Percentiles rank a stretch among this genome's conserved stretches.
These are phyloP conservation scores for Columba livia DNA, from an alignment of 2,113 vertebrate species.

Conservation along the genomic window DNA sequence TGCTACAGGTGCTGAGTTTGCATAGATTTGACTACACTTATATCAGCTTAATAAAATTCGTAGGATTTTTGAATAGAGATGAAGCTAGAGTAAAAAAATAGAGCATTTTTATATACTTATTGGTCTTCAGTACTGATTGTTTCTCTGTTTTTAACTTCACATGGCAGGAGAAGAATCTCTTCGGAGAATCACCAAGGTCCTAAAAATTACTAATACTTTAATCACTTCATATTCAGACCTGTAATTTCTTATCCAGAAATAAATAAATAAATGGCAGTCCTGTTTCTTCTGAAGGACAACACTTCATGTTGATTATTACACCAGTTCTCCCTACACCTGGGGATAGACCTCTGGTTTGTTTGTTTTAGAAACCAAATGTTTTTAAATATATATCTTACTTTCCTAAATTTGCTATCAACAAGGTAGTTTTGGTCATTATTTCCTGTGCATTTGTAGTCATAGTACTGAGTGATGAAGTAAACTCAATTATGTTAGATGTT, in stretches of 20 bases:
- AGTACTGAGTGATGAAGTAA: background rate
- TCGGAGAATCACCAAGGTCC: background rate
- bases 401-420: background rate
- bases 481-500: background rate
- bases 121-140: background rate
- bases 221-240: background rate
- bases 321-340: background rate
- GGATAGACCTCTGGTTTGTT: background rate
- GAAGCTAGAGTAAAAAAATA: background rate
- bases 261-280: background rate
- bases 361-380: background rate
- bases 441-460: background rate
- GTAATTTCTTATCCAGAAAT: background rate
- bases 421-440: background rate
- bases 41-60: background rate
- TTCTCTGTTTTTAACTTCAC: background rate
- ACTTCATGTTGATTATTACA: background rate
- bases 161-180: background rate
- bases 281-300: background rate
- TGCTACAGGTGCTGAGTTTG: background rate
- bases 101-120: background rate
- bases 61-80: background rate
- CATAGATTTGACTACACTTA: background rate
- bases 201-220: background rate
- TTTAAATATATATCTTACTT: background rate